Conservation (phyloP, 2,113 vertebrate genomes). For the Onychostruthus taczanowskii region DNA sequence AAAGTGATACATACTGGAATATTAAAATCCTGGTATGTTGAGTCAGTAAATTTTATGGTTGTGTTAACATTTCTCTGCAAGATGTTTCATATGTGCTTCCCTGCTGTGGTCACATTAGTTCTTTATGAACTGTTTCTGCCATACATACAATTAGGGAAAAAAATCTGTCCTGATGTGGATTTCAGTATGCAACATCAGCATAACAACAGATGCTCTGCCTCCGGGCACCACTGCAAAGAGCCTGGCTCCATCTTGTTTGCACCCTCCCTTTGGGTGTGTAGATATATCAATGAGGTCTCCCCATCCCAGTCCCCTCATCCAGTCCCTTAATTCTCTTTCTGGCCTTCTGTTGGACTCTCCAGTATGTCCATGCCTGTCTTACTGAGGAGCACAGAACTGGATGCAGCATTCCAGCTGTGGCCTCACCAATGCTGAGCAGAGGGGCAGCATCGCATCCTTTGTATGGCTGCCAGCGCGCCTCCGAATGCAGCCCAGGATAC, state of each 20-base stretch:
- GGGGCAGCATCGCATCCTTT: neutral
- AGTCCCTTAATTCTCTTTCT: neutral
- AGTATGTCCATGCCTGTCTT: neutral
- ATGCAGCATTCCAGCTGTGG: neutral
- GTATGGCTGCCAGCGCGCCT: neutral
- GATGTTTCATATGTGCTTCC: constrained; percentile 19
- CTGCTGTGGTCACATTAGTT: constrained; percentile 22
- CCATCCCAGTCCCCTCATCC: neutral
- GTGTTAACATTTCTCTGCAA: constrained; percentile 1
- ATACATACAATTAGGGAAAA: neutral
- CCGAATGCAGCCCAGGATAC: neutral
- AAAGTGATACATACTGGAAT: constrained; percentile 24
- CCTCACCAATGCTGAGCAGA: neutral
- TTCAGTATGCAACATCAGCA: neutral
- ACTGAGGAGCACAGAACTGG: accelerated
- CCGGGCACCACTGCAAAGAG: neutral
- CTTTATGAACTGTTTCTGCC: constrained; percentile 4
- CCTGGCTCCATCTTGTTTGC: neutral
- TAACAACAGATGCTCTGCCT: neutral
- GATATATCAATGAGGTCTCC: accelerated
- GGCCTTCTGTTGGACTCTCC: neutral
- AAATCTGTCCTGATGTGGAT: neutral
- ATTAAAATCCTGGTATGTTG: neutral
- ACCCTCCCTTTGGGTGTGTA: neutral
- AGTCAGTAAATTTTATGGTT: constrained; percentile 6